phyloP scores from a whole-genome alignment of 1,140 invertebrate species.

The Drosophila miranda region DNA sequence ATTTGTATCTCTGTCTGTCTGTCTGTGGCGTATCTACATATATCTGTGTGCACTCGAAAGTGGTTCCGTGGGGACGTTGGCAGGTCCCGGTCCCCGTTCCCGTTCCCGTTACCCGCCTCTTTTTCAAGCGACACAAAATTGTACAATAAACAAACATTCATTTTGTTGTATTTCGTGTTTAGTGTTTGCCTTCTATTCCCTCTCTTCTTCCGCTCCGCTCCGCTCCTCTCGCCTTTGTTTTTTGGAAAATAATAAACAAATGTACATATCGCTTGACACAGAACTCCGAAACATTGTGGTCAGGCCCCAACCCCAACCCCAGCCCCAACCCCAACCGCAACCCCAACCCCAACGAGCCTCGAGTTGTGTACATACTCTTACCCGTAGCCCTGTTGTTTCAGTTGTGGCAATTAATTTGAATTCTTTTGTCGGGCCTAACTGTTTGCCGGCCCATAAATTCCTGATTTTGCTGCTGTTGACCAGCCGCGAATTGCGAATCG shows the following conservation, averaged over 20 bases:
- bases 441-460: slow-evolving; percentile 56
- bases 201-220: background rate
- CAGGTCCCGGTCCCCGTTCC: slow-evolving; percentile 9
- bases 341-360: too few relatives aligned
- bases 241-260: slow-evolving; percentile 74
- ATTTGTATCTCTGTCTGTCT: slow-evolving; percentile 27
- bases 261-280: slow-evolving; percentile 75
- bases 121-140: slow-evolving; percentile 78
- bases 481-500: slow-evolving; percentile 16
- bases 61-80: slow-evolving; percentile 66
- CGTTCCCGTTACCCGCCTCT: slow-evolving; percentile 35
- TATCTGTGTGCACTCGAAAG: slow-evolving; percentile 49
- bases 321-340: too few relatives aligned
- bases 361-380: background rate
- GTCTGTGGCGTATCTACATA: background rate
- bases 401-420: slow-evolving; percentile 57
- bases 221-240: slow-evolving; percentile 29
- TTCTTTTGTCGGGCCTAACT: slow-evolving; percentile 32
- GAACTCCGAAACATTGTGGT: slow-evolving; percentile 70
- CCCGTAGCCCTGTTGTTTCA: slow-evolving; percentile 25
- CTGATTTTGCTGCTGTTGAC: slow-evolving; percentile 39
- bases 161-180: slow-evolving; percentile 57
- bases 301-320: background rate
- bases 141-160: slow-evolving; percentile 74
- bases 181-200: slow-evolving; percentile 48